Conservation (phyloP, 2,797 vertebrate species). For the Coendou prehensilis region DNA sequence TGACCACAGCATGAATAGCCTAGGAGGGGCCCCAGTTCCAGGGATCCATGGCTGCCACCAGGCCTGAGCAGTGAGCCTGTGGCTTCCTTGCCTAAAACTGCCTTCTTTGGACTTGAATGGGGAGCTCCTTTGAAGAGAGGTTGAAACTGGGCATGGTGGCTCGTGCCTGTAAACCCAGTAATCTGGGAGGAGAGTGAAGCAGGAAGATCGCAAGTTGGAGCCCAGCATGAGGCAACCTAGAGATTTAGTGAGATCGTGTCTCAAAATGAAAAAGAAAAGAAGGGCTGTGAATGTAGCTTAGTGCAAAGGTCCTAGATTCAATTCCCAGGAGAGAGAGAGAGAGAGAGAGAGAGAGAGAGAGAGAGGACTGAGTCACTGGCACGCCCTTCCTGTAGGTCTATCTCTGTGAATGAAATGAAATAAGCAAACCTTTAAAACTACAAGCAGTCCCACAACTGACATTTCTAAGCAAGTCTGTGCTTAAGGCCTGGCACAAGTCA, state of each 20-base stretch:
- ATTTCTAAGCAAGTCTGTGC: neutral
- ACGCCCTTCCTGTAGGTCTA: accelerated
- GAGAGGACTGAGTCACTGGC: accelerated
- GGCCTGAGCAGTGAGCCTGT: neutral
- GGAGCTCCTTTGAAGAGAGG: neutral
- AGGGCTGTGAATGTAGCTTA: neutral
- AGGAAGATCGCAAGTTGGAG: neutral
- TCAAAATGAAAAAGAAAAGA: neutral
- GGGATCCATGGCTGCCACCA: accelerated
- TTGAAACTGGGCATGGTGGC: neutral
- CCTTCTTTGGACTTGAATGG: neutral
- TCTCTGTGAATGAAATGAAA: neutral
- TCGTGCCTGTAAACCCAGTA: neutral
- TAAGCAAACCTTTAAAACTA: neutral
- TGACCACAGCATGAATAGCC: accelerated
- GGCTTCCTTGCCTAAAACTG: neutral
- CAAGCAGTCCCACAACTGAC: neutral
- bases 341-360: neutral
- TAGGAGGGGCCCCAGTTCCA: accelerated
- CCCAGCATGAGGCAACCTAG: neutral
- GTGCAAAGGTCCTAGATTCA: neutral
- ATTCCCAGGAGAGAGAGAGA: neutral
- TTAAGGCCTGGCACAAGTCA: neutral
- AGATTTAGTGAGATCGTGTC: no score
- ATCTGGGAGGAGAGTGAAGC: neutral